phyloP scores from a whole-genome alignment of 2,113 vertebrate genomes.

The Excalfactoria chinensis region DNA sequence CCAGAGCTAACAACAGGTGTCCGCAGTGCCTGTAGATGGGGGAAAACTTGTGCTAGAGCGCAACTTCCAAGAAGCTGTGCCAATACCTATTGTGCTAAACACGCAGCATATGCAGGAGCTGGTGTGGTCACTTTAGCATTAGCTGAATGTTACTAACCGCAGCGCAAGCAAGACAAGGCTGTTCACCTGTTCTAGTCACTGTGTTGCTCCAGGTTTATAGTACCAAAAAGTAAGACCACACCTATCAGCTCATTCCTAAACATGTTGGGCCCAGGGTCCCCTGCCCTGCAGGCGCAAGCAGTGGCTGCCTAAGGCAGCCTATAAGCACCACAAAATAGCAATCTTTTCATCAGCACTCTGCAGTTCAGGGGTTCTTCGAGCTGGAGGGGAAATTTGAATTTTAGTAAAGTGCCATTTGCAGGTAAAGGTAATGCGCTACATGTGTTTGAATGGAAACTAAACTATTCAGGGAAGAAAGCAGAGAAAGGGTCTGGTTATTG shows the following conservation, averaged over 20 bases:
- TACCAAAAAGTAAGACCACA: background rate
- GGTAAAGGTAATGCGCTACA: background rate
- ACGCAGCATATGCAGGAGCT: background rate
- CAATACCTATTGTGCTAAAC: background rate
- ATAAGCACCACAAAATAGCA: background rate
- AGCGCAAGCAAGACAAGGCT: background rate
- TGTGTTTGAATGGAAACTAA: slow-evolving; percentile 26
- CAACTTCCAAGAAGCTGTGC: background rate
- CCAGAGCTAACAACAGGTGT: slow-evolving; percentile 50
- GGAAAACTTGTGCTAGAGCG: background rate
- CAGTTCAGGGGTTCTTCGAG: background rate
- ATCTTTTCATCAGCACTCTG: background rate
- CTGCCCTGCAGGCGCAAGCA: rapidly evolving
- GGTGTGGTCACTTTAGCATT: background rate
- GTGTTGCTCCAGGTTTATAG: background rate
- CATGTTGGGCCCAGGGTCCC: background rate
- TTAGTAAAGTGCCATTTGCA: background rate
- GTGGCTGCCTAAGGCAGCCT: background rate
- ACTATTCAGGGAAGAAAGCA: background rate
- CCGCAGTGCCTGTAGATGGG: background rate
- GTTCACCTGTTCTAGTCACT: background rate
- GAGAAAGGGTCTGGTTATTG: background rate
- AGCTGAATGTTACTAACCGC: background rate
- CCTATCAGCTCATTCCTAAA: background rate
- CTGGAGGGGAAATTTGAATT: background rate